Evolutionary conservation across 1,140 invertebrate genomes (phyloP), one percentile per base, ranked within the genome.

Genomic region (Spodoptera frugiperda): DNA sequence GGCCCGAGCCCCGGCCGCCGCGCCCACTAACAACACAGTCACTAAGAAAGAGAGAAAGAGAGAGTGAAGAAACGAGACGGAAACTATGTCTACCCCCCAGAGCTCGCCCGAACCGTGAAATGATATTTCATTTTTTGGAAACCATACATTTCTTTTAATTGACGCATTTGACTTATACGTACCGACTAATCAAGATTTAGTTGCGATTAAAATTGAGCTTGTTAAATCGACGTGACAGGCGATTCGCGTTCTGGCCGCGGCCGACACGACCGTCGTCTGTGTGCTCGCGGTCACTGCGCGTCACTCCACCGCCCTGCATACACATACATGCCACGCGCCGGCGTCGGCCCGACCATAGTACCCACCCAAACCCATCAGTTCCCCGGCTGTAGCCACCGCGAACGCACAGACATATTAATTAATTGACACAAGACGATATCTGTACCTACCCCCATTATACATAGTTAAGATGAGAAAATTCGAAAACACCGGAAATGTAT

Each of bases 341-440:
- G 9, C 15, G 14, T 8, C 17, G 15, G n/a, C 15, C 8, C n/a
- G 33, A 15, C 30, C 55, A 59, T 59, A 25, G 39, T n/a, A 25
- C 39, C 33, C 57, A 44, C 12, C 2, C 6, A 14, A 10, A 57
- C 5, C 25, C 4, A 4, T 5, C 33, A 65, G 21, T 65, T 5
- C 39, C 46, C 44, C 25, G 51, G 25, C 21, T 53, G 11, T 59
- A 30, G 30, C 55, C 17, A 48, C 39, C 72, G 72, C 72, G 72
- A 63, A 39, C 72, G 72, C 48, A 51, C 59, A 51, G 72, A 75
- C 59, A 65, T 75, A 19, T 67, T 67, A 53, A 63, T 83, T 93
- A 93, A 93, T 93, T 93, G 91, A 93, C 91, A 89, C 84, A 85
- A 88, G 84, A 89, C 89, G 88, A 89, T 89, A 89, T 89, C 84